Evolutionary conservation across 1,140 invertebrate genomes (phyloP), one percentile per base, ranked within the genome.

Genomic region (Manduca sexta): DNA sequence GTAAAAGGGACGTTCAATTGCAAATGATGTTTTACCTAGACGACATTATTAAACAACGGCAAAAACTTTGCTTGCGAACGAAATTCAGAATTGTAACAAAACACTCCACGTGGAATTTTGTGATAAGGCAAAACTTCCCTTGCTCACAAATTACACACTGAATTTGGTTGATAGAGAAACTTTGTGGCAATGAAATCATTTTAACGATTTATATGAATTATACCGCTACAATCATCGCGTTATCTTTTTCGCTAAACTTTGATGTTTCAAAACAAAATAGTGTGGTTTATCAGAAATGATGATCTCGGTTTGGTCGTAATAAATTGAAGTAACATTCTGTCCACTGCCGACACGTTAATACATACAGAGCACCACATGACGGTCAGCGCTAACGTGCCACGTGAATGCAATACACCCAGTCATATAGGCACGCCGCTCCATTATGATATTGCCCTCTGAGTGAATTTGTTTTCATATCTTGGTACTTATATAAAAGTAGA

Each of bases 81-180:
- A 74, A 80, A 81, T 78, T 76, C 67, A 66, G 66, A 62, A 71
- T 77, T 80, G 63, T 62, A 67, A 75, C 73, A 72, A 75, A 84
- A 80, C 70, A 79, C 71, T 79, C 78, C 76, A 81, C 76, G 78
- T 82, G 78, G 74, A 84, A 77, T 81, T 69, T 62, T 63, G 69
- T 82, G 80, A 84, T 84, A 84, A 84, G 73, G 70, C 72, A 58
- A 71, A 83, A 84, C 68, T 84, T 76, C 70, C 64, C 78, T 69
- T 68, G 66, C 74, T 80, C 69, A 63, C 74, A 84, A 84, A 84
- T 84, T 84, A 84, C 74, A 70, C 71, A 67, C 74, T 75, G 74
- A 84, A 82, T 82, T 81, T 72, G 64, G 67, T 75, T 84, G 81
- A 84, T 82, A 82, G 78, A 81, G 71, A 73, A 79, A 80, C 67